phyloP scores from a whole-genome alignment of 1,140 invertebrate genomes.

The Micrasema minimum region DNA sequence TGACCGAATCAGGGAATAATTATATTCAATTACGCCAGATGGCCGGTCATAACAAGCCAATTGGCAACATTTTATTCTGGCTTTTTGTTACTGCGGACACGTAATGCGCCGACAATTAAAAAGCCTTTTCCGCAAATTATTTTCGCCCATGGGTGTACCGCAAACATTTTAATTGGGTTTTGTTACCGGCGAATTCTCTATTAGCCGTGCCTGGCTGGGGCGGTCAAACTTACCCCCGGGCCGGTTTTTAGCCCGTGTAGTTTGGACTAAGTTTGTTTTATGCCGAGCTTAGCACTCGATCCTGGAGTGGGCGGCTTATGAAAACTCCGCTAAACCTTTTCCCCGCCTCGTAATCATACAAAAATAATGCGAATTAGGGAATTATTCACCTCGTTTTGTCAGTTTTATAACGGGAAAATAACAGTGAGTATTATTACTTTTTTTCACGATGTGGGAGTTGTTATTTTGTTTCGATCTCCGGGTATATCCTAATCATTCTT shows the following conservation, averaged over 20 bases:
- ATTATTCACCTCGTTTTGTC: no score
- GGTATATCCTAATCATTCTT: no score
- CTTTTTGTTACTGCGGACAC: slow-evolving; percentile 10
- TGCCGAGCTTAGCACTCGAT: slow-evolving; percentile 20
- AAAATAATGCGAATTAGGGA: no score
- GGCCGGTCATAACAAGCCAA: slow-evolving; percentile 5
- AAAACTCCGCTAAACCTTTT: no score
- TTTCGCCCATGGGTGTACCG: slow-evolving; percentile 22
- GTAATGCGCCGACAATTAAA: slow-evolving; percentile 21
- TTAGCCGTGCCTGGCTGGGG: slow-evolving; percentile 20
- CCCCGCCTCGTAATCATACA: no score
- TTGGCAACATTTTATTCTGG: slow-evolving; percentile 19
- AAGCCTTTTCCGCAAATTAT: slow-evolving; percentile 30
- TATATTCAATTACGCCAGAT: slow-evolving; percentile 23
- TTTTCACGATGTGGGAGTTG: no score
- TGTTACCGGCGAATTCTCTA: slow-evolving; percentile 26
- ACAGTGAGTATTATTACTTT: no score
- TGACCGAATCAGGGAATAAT: slow-evolving; percentile 6
- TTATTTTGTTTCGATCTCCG: no score
- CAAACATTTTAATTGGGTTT: slow-evolving; percentile 39
- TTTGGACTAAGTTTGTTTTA: slow-evolving; percentile 25
- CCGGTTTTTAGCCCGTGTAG: slow-evolving; percentile 17
- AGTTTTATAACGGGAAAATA: no score
- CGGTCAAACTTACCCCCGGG: slow-evolving; percentile 10
- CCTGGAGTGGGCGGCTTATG: no score